Base-by-base conservation (phyloP, 2,113 vertebrate species). In the Centropus unirufus region DNA sequence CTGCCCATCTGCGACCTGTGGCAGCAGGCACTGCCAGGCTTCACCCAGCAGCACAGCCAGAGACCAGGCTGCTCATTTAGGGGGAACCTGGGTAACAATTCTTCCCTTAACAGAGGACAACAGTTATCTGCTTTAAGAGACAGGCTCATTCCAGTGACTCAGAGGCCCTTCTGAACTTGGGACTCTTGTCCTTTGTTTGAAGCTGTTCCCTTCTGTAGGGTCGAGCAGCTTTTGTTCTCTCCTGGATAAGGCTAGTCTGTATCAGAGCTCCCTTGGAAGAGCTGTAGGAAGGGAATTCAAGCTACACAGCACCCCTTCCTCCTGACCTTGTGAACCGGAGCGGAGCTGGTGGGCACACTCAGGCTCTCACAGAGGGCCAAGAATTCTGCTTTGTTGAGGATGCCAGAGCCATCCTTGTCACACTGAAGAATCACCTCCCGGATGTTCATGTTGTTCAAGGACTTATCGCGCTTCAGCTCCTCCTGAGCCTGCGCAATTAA, bases 301-400 rank as follows among this genome's bases (percentile, higher is more conserved):
- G 11, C 46, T 10, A 16, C 27, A 64, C 58, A 85, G 15, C 63
- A 92, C 5, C 26, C 49, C 47, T 58, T 75, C 39, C 29, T 70
- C 76, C 96, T 97, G 42, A 98, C 98, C 98, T 98, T 97, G 61
- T 96, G 97, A 64, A 98, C 86, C 64, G 96, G 78, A 8, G 75
- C 77, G 13, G 96, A 44, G 5, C 94, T 95, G 32, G 93, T 59
- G 0, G 98, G 97, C 36, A 98, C 32, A 0, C 93, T 82, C 51
- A 98, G 82, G n/a, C 76, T 96, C 27, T 94, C 69, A 39, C 98
- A 98, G 77, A 98, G 20, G 4, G 79, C 87, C 72, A 97, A 95
- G 95, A 98, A 98, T 9, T 3, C 86, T 42, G 83, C 63, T 93
- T 82, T 98, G 84, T 97, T 95, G 80, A 98, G 42, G 18, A 55